Evolutionary conservation across 1,140 invertebrate genomes (phyloP).

Genomic region (Elymnias hypermnestra): DNA sequence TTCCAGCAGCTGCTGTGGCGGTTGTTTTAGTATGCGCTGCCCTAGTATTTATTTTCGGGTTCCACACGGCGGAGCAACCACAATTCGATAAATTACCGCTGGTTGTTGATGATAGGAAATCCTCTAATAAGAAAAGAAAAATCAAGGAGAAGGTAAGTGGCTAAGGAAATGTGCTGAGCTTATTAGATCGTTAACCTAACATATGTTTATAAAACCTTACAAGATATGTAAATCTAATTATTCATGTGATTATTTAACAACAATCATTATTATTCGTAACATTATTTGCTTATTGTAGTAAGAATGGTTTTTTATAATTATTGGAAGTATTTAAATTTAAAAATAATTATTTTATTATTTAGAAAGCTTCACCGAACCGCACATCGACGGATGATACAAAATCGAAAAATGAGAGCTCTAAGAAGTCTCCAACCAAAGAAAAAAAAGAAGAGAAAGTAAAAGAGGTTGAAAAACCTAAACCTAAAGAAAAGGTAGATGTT

Average conservation of each 20-base stretch:
- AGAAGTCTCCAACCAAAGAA: constrained; percentile 68
- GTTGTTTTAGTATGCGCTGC: constrained; percentile 80
- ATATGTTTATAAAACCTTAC: constrained; percentile 31
- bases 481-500: constrained; percentile 51
- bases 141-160: constrained; percentile 82
- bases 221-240: constrained; percentile 2
- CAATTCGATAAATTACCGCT: constrained; percentile 82
- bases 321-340: not conserved
- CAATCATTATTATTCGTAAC: too few species aligned
- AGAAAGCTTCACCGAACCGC: constrained; percentile 75
- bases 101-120: constrained; percentile 79
- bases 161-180: constrained; percentile 37
- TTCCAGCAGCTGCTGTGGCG: constrained; percentile 80
- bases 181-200: constrained; percentile 71
- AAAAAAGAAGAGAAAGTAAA: constrained; percentile 67
- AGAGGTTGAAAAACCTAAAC: constrained; percentile 57
- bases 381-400: constrained; percentile 64
- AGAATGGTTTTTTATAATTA: too few species aligned
- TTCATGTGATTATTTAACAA: too few species aligned
- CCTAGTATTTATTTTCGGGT: constrained; percentile 83
- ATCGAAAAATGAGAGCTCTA: constrained; percentile 58
- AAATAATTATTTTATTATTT: too few species aligned
- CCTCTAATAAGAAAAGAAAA: constrained; percentile 81
- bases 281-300: too few species aligned
- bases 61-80: constrained; percentile 84